Evolutionary conservation across 2,888 invertebrate species (phyloP).

Genomic region (Agrochola lota): DNA sequence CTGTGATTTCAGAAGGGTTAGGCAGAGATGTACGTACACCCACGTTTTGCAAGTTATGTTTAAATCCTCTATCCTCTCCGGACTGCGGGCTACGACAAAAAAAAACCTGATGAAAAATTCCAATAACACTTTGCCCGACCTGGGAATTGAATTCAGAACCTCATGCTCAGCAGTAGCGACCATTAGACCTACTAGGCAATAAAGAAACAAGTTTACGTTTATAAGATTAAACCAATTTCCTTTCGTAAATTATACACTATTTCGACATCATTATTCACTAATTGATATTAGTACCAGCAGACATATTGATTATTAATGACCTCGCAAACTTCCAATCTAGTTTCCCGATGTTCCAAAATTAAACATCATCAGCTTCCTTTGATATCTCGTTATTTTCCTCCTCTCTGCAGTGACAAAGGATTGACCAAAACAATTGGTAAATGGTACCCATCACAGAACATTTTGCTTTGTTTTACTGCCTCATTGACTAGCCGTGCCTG

Average conservation of each 20-base stretch:
- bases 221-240: too few species aligned
- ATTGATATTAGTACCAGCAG: too few species aligned
- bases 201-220: neutral
- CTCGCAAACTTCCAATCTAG: neutral
- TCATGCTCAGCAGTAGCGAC: too few species aligned
- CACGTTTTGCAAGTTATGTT: too few species aligned
- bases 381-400: constrained; percentile 4
- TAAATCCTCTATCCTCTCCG: too few species aligned
- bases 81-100: too few species aligned
- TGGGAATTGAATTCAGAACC: too few species aligned
- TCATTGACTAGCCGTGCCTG: constrained; percentile 27
- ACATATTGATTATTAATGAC: neutral
- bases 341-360: neutral
- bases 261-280: neutral
- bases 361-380: neutral
- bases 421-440: constrained; percentile 37
- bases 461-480: constrained; percentile 38
- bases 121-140: neutral
- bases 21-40: too few species aligned
- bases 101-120: too few species aligned
- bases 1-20: too few species aligned
- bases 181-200: neutral
- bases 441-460: constrained; percentile 31
- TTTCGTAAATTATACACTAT: neutral
- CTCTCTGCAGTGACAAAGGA: constrained; percentile 16